Evolutionary conservation across 1,140 invertebrate species (phyloP).

Genomic region (Drosophila sturtevanti): DNA sequence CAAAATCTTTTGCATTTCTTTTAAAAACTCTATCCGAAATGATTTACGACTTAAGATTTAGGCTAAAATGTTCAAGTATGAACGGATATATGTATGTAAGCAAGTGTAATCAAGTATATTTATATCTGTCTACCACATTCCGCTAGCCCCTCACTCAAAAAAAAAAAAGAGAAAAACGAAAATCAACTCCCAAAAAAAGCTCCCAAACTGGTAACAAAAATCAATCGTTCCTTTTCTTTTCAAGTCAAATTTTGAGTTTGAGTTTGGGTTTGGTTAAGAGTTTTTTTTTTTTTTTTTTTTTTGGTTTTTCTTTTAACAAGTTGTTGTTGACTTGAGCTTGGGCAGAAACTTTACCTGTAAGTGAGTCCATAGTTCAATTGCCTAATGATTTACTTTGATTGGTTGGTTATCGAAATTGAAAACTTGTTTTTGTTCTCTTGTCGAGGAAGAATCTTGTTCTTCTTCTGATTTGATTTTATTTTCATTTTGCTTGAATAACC

Average conservation of each 20-base stretch:
- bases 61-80: not conserved
- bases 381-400: constrained; percentile 5
- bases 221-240: constrained; percentile 23
- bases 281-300: too few relatives aligned
- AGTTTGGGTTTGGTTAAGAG: constrained; percentile 24
- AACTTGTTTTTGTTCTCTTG: constrained; percentile 12
- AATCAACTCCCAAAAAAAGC: constrained; percentile 17
- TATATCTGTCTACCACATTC: not conserved
- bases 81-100: not conserved
- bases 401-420: not conserved
- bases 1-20: too few relatives aligned
- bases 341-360: constrained; percentile 46
- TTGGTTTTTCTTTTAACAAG: constrained; percentile 47
- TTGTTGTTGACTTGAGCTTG: constrained; percentile 58
- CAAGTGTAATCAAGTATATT: not conserved
- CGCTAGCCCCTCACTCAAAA: not conserved
- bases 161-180: too few relatives aligned
- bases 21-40: too few relatives aligned
- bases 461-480: not conserved
- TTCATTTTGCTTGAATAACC: constrained; percentile 13
- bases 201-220: constrained; percentile 49
- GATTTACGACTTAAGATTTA: not conserved
- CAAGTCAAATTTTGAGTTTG: constrained; percentile 26
- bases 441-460: not conserved
- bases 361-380: constrained; percentile 7